Conservation (phyloP, 2,888 invertebrate genomes). For the Aquatica leii region DNA sequence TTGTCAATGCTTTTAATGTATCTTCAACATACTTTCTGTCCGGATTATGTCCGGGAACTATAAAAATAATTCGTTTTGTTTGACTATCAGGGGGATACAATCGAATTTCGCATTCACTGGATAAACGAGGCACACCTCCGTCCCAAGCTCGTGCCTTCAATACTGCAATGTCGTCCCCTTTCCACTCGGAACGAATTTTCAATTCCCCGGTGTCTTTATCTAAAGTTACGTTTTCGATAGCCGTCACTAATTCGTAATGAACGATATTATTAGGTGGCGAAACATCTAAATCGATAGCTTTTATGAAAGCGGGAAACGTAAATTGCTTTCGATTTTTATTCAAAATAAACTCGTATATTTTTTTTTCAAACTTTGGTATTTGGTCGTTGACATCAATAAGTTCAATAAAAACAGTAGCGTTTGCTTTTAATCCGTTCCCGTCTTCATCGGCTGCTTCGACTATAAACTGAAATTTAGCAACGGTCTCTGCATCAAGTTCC, state of each 20-base stretch:
- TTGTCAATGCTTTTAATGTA: slow-evolving; percentile 79
- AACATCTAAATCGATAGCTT: slow-evolving; percentile 84
- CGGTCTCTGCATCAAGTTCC: slow-evolving; percentile 84
- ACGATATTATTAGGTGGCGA: slow-evolving; percentile 86
- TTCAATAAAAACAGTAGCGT: slow-evolving; percentile 77
- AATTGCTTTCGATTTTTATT: slow-evolving; percentile 78
- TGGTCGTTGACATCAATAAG: slow-evolving; percentile 85
- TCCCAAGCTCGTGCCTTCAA: slow-evolving; percentile 83
- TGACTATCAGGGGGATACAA: slow-evolving; percentile 81
- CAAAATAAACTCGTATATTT: slow-evolving; percentile 81
- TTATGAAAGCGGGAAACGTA: slow-evolving; percentile 77
- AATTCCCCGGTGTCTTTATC: slow-evolving; percentile 81
- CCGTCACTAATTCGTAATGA: slow-evolving; percentile 82
- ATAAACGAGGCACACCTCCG: slow-evolving; percentile 81
- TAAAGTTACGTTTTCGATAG: slow-evolving; percentile 76
- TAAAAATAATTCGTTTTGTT: slow-evolving; percentile 80
- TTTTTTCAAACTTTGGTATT: slow-evolving; percentile 82
- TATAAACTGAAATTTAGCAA: slow-evolving; percentile 78
- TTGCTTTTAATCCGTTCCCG: slow-evolving; percentile 79
- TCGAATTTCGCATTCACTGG: slow-evolving; percentile 75
- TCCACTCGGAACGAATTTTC: slow-evolving; percentile 58
- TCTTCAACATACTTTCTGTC: slow-evolving; percentile 78
- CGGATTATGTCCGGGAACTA: slow-evolving; percentile 80
- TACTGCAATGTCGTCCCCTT: slow-evolving; percentile 48
- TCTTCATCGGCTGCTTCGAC: slow-evolving; percentile 90